Percentiles rank a stretch among this genome's conserved stretches.
Evolutionary conservation across 2,888 invertebrate species (phyloP).

Genomic region (Uloborus plumipes): DNA sequence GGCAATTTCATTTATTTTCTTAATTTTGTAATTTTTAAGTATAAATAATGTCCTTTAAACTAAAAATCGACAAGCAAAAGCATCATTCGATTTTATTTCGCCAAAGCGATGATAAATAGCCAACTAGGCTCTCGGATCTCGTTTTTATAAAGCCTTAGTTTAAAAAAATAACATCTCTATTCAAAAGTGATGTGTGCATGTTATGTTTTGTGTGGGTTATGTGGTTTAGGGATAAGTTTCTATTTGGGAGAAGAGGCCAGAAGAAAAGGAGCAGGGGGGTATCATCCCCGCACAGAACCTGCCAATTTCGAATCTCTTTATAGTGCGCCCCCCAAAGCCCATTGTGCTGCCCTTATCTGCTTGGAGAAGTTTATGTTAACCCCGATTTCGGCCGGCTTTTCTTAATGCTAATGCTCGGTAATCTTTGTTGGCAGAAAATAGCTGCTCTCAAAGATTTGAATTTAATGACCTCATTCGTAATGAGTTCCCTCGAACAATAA

Average conservation of each 20-base stretch:
- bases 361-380: constrained; percentile 49
- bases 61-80: no score
- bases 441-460: no score
- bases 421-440: background rate
- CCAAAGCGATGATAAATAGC: constrained; percentile 7
- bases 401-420: constrained; percentile 6
- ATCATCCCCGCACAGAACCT: constrained; percentile 17
- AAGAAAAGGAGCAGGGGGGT: constrained; percentile 27
- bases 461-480: no score
- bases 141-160: background rate
- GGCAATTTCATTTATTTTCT: no score
- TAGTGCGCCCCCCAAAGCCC: constrained; percentile 8
- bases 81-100: no score
- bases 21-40: no score
- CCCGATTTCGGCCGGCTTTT: constrained; percentile 31
- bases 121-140: constrained; percentile 2
- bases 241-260: constrained; percentile 21
- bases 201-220: constrained; percentile 62
- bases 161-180: constrained; percentile 58
- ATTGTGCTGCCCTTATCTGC: constrained; percentile 37
- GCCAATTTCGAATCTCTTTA: constrained; percentile 48
- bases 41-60: no score
- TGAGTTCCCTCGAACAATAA: no score
- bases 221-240: constrained; percentile 63
- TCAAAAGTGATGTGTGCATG: constrained; percentile 57